Evolutionary conservation across 2,797 vertebrate genomes (phyloP), one percentile per base, ranked within the genome.

Genomic region (Schizopygopsis pylzovi): DNA sequence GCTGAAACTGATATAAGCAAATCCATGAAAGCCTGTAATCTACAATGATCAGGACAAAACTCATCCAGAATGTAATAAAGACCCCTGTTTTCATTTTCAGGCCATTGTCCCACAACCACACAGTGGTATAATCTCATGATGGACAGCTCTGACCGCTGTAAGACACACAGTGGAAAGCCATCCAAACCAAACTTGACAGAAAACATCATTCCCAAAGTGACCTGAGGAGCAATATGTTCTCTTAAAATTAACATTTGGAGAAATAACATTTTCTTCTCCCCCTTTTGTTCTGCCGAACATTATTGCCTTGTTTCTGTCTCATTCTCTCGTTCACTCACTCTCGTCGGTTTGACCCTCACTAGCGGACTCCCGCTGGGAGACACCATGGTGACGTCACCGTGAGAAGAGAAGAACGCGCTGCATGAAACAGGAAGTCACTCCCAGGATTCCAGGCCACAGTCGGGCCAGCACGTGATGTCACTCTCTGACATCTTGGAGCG

Each of bases 351-450:
- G 88, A 92, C 89, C 88, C 89, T 89, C 82, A 75, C 80, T 67
- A 84, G 83, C 82, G 83, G 89, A 83, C 86, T 80, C 67, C 76
- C 65, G 73, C 87, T 85, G 82, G 83, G 88, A 91, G 91, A 92
- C 91, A 86, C 88, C 84, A 59, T 63, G 88, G 89, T 94, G 92
- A 94, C 91, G 90, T 93, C 89, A 87, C 82, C 47, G 88, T 92
- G 92, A 91, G 93, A 93, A 92, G 91, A 91, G 68, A 85, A 89
- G 88, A 91, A 91, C 78, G 90, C 91, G 89, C 90, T 86, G 87
- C 85, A 91, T 90, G 90, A 88, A 88, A 89, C 87, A 81, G 92
- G 92, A 93, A 94, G 92, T 91, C 79, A 90, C 93, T 93, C 90
- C 89, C 91, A 89, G 89, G 83, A 88, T 92, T 92, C 85, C 90